Base-by-base conservation (phyloP, 1,140 invertebrate species). In the Drosophila tropicalis region DNA sequence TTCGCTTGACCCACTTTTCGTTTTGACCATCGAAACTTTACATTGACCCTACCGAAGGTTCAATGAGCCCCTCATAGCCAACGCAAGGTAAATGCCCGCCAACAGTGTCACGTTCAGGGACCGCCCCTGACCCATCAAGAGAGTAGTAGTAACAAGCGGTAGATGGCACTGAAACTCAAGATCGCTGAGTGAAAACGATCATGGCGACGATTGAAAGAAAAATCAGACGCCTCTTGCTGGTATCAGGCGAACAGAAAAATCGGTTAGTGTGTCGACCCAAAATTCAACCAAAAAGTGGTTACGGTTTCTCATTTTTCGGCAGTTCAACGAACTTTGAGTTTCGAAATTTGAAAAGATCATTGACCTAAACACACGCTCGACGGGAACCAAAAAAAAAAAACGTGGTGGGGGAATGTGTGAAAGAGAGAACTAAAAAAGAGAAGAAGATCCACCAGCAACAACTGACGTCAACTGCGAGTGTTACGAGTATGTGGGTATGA, bases 31-130 rank as follows among this genome's bases (percentile, higher is more conserved):
- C 55, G 67, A 44, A 55, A 74, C 66, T 54, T 69, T 19, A 29
- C 56, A 66, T 12, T 57, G 75, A 76, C 79, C 75, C 47, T 54
- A 13, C 57, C 44, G 77, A 73, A 85, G 79, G 83, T 86, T 86
- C 79, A 79, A 69, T 74, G 81, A 51, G 47, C 81, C 66, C 47
- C 7, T 36, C 34, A 29, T 6, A 2, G 9, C 9, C 34, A 36
- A 10, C 17, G 13, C 55, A 51, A 82, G 82, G 71, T 76, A 19
- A 86, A 72, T 58, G 72, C 25, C 69, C 83, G 67, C 34, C 47
- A 87, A 82, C 58, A 60, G 57, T 86, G 83, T 87, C 82, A 86
- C 64, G 82, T 86, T 87, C 83, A 86, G 69, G 79, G 82, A 67
- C 76, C 83, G 76, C 79, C 82, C 82, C 36, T 86, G 82, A 86